Evolutionary conservation across 1,140 invertebrate genomes (phyloP).

Genomic region (Drosophila subpulchrella): DNA sequence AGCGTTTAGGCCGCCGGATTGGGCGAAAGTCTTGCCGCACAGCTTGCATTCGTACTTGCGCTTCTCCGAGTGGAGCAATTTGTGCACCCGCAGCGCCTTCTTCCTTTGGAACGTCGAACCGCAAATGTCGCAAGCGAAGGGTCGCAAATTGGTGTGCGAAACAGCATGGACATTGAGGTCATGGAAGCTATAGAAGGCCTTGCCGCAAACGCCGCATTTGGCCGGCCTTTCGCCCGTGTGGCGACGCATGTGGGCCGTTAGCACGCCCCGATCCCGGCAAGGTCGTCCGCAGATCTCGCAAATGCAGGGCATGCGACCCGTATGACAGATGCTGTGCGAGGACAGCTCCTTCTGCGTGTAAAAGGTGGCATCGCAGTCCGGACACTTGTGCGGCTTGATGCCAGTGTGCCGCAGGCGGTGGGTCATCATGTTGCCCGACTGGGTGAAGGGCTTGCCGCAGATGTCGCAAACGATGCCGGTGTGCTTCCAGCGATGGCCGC

Average conservation of each 20-base stretch:
- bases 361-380: conserved; percentile 67
- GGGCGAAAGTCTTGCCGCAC: conserved; percentile 86
- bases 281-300: conserved; percentile 75
- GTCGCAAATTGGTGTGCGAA: conserved; percentile 85
- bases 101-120: conserved; percentile 81
- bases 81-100: conserved; percentile 77
- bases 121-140: conserved; percentile 85
- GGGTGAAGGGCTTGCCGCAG: conserved; percentile 74
- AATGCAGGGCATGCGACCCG: conserved; percentile 72
- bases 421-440: conserved; percentile 76
- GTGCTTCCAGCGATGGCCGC: conserved; percentile 75
- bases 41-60: conserved; percentile 86
- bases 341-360: conserved; percentile 76
- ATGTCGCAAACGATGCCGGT: conserved; percentile 80
- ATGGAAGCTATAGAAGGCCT: conserved; percentile 73
- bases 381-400: conserved; percentile 75
- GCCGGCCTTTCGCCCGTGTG: conserved; percentile 92
- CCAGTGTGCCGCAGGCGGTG: conserved; percentile 77
- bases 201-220: conserved; percentile 86
- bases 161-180: conserved; percentile 83
- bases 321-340: conserved; percentile 76
- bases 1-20: conserved; percentile 86
- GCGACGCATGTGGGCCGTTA: conserved; percentile 89
- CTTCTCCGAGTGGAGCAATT: conserved; percentile 85
- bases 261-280: conserved; percentile 81